These are phyloP conservation scores for Popillia japonica DNA, from an alignment of 1,140 invertebrate genomes.

Conservation along the genomic window DNA sequence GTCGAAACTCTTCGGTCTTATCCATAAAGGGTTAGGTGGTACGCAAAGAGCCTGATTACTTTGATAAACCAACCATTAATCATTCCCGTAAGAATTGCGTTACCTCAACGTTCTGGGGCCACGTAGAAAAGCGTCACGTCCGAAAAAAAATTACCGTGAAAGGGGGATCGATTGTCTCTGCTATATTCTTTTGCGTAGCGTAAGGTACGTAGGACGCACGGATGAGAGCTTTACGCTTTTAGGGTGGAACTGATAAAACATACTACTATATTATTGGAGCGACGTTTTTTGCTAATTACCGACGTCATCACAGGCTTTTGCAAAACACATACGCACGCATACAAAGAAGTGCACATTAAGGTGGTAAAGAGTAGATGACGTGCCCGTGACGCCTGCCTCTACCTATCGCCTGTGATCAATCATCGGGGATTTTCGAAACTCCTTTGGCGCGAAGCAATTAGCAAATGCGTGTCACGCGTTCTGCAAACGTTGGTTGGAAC, in stretches of 20 bases:
- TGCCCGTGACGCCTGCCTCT: conserved; percentile 40
- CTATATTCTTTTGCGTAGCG: neutral
- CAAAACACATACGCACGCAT: neutral
- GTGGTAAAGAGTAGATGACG: conserved; percentile 41
- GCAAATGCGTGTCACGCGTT: conserved; percentile 39
- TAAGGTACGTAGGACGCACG: neutral
- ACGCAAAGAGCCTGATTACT: conserved; percentile 54
- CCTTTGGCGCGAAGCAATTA: conserved; percentile 39
- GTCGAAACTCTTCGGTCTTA: conserved; percentile 30
- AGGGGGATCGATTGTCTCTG: conserved; percentile 30
- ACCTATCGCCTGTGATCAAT: conserved; percentile 51
- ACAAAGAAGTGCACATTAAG: conserved; percentile 20
- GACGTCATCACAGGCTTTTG: conserved; percentile 7
- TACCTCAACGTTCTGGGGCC: neutral
- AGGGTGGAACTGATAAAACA: conserved; percentile 12
- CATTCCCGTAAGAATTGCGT: conserved; percentile 42
- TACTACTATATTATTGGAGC: neutral
- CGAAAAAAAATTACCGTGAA: conserved; percentile 6
- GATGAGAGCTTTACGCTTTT: conserved; percentile 7
- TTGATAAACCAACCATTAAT: conserved; percentile 58
- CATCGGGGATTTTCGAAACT: conserved; percentile 48
- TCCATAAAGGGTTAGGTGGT: conserved; percentile 41
- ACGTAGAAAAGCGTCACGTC: neutral
- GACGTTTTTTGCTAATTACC: conserved; percentile 33
- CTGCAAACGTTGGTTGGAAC: neutral